Conservation (phyloP, 2,888 invertebrate genomes). For the Andrena fulva region DNA sequence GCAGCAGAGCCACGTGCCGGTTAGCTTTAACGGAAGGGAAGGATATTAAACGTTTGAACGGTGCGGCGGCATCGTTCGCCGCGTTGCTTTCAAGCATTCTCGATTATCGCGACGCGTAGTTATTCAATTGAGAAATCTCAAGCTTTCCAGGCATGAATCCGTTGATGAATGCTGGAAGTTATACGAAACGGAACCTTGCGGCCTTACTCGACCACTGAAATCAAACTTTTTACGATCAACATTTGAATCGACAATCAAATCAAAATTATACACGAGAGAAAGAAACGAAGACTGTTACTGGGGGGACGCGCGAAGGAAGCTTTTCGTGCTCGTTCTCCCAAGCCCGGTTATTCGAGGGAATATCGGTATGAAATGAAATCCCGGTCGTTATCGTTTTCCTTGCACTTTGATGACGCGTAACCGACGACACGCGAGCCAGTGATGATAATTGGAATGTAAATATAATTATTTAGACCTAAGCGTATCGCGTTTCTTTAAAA, state of each 20-base stretch:
- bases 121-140: conserved; percentile 28
- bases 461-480: conserved; percentile 38
- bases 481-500: conserved; percentile 18
- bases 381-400: conserved; percentile 16
- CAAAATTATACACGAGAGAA: conserved; percentile 1
- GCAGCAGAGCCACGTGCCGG: conserved; percentile 83
- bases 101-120: conserved; percentile 11
- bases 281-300: conserved; percentile 16
- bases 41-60: conserved; percentile 64
- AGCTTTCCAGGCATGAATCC: not conserved
- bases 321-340: conserved; percentile 4
- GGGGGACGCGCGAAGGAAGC: not conserved
- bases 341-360: not conserved
- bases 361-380: conserved; percentile 4
- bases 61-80: not conserved
- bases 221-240: conserved; percentile 43
- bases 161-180: not conserved
- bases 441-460: conserved; percentile 50
- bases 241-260: conserved; percentile 50
- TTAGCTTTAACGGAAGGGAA: conserved; percentile 82
- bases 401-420: conserved; percentile 5
- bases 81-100: not conserved
- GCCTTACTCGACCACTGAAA: conserved; percentile 66
- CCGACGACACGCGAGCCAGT: conserved; percentile 6
- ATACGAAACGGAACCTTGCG: conserved; percentile 56